Conservation (phyloP, 2,888 invertebrate species). For the Plemyria rubiginata region DNA sequence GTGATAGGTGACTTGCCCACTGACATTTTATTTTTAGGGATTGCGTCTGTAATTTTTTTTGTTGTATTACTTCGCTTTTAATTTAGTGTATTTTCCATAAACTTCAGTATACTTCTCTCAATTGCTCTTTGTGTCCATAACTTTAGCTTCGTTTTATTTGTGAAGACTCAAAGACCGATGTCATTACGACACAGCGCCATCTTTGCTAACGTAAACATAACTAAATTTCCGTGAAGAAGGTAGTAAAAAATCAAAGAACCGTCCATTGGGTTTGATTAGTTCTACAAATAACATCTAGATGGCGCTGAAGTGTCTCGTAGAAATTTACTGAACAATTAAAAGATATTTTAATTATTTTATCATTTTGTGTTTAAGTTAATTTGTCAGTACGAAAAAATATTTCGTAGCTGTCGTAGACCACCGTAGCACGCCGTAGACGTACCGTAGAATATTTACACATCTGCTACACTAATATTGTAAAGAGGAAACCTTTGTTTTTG, state of each 20-base stretch:
- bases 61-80: too few relatives aligned
- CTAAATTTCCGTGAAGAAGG: background rate
- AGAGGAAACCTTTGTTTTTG: too few relatives aligned
- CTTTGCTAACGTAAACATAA: background rate
- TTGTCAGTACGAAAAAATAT: background rate
- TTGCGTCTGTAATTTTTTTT: too few relatives aligned
- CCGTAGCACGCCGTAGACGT: conserved; percentile 10
- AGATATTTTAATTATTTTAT: background rate
- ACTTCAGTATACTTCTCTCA: too few relatives aligned
- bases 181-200: conserved; percentile 6
- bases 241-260: background rate
- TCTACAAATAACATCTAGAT: conserved; percentile 16
- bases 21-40: too few relatives aligned
- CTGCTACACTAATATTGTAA: too few relatives aligned
- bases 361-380: background rate
- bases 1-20: too few relatives aligned
- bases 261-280: conserved; percentile 1
- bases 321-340: background rate
- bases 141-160: too few relatives aligned
- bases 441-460: too few relatives aligned
- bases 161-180: too few relatives aligned
- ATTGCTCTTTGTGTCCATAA: too few relatives aligned
- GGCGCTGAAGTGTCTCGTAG: conserved; percentile 1
- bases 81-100: too few relatives aligned
- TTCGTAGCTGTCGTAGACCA: conserved; percentile 7